A percentile compares a stretch with the other conserved stretches of the same genome.
phyloP scores from a whole-genome alignment of 1,140 invertebrate genomes.

The Macrobrachium nipponense region DNA sequence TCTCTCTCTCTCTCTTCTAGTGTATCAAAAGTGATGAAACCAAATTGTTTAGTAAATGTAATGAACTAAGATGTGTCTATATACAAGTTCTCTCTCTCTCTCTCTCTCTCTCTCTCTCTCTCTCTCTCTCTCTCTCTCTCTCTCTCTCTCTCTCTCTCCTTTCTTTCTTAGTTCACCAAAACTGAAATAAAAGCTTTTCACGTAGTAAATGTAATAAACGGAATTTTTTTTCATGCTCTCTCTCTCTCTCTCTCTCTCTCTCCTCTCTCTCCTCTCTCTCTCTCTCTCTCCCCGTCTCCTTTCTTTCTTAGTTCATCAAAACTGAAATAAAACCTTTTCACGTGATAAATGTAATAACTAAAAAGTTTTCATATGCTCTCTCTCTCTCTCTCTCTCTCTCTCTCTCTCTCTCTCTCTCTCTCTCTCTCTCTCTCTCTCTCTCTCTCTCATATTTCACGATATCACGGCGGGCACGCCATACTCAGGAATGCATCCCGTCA shows the following conservation, averaged over 20 bases:
- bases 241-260: neutral
- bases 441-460: neutral
- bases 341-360: too few relatives aligned
- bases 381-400: neutral
- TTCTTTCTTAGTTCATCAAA: too few relatives aligned
- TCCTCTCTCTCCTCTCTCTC: neutral
- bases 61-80: too few relatives aligned
- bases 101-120: neutral
- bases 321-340: too few relatives aligned
- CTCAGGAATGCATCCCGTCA: too few relatives aligned
- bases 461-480: too few relatives aligned
- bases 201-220: too few relatives aligned
- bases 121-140: neutral
- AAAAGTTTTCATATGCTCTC: too few relatives aligned
- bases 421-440: neutral
- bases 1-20: neutral
- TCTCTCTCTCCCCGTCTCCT: neutral
- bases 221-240: too few relatives aligned
- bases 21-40: neutral
- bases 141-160: neutral
- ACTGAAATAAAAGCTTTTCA: too few relatives aligned
- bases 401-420: neutral
- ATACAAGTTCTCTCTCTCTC: constrained; percentile 1
- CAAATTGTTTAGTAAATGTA: too few relatives aligned
- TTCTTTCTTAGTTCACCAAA: neutral